A percentile compares a stretch with the other conserved stretches of the same genome.
phyloP scores from a whole-genome alignment of 2,113 vertebrate genomes.

The Tinamus guttatus region DNA sequence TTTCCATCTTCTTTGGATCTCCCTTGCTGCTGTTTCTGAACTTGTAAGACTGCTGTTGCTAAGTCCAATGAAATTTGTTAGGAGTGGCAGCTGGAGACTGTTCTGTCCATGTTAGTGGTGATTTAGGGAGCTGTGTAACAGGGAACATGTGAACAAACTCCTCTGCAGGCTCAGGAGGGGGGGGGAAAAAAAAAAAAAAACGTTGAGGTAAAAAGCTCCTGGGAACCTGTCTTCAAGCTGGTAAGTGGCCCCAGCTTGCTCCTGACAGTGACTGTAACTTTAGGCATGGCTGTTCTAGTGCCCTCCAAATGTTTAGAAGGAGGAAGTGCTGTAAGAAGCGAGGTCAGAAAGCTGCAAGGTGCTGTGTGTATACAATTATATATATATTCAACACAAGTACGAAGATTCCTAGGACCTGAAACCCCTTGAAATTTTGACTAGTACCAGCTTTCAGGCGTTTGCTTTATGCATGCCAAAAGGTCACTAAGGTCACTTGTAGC shows the following conservation, averaged over 20 bases:
- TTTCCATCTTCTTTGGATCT: neutral
- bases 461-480: neutral
- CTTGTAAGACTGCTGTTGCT: neutral
- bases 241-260: neutral
- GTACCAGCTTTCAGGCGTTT: neutral
- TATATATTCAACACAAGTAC: too few species aligned
- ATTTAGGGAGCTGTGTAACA: neutral
- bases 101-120: neutral
- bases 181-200: too few species aligned
- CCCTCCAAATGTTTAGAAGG: neutral
- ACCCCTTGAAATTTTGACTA: neutral
- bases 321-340: neutral
- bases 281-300: too few species aligned
- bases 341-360: neutral
- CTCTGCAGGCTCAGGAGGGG: neutral
- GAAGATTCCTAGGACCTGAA: neutral
- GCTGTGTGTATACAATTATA: too few species aligned
- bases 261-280: neutral
- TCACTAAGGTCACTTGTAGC: too few species aligned
- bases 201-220: neutral
- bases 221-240: neutral
- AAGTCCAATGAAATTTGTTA: neutral
- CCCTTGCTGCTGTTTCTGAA: neutral
- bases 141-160: neutral
- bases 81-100: neutral